Conservation (phyloP, 2,888 invertebrate genomes). For the Epinotia demarniana region DNA sequence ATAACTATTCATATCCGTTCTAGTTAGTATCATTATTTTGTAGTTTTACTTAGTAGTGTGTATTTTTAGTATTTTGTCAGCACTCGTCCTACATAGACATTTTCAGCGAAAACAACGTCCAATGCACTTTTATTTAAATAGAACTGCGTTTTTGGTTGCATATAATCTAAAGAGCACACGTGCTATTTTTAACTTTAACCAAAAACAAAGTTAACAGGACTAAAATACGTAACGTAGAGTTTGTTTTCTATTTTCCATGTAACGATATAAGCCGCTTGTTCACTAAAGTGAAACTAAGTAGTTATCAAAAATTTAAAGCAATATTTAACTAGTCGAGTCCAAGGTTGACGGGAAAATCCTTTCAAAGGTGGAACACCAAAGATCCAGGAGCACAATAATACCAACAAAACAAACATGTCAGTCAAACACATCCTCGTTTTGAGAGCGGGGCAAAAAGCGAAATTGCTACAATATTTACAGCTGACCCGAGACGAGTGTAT, state of each 20-base stretch:
- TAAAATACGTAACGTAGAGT: too few species aligned
- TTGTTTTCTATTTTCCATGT: too few species aligned
- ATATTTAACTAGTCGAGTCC: constrained; percentile 32
- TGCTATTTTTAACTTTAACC: too few species aligned
- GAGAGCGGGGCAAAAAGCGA: constrained; percentile 74
- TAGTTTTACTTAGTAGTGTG: too few species aligned
- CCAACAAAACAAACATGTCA: constrained; percentile 67
- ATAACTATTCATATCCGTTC: too few species aligned
- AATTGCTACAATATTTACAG: constrained; percentile 78
- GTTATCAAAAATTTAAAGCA: constrained; percentile 41
- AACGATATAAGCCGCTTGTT: neutral
- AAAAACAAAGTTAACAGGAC: too few species aligned
- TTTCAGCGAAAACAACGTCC: neutral
- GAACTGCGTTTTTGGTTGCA: neutral
- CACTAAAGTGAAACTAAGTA: constrained; percentile 13
- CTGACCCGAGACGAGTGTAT: constrained; percentile 57
- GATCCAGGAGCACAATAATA: constrained; percentile 47
- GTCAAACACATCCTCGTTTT: constrained; percentile 69
- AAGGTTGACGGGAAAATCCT: constrained; percentile 38
- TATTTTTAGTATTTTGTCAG: too few species aligned
- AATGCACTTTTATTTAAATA: neutral
- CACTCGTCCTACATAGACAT: neutral
- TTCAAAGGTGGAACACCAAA: constrained; percentile 40
- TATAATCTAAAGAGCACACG: too few species aligned
- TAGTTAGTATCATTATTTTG: too few species aligned